Base-by-base conservation (phyloP, 2,113 vertebrate species). In the Rhodinocichla rosea region DNA sequence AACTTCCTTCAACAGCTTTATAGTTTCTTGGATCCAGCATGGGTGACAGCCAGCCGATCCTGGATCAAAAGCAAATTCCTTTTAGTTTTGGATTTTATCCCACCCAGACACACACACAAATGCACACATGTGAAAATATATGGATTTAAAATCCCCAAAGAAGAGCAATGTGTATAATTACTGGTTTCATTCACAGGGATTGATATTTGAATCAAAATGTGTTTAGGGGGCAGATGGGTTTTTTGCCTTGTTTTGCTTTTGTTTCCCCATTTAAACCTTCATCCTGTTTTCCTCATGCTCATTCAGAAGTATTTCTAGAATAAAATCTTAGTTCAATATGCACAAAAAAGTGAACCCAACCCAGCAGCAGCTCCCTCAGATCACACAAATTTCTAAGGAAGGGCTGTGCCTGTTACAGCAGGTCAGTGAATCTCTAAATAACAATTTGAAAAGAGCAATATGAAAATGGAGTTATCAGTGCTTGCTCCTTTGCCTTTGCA, bases 111-210 rank as follows among this genome's bases (percentile, higher is more conserved):
- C 10, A 15, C 18, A 35, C 8, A 55, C 13, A 75, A 30, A 39
- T 55, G 22, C 9, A 32, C 17, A 56, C 11, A 33, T 0, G 1
- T 23, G 22, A 24, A 39, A 26, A 13, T 71, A 12, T 4, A 13
- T 19, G 37, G 10, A 63, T 59, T 76, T 71, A 76, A 86, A 86
- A 42, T 57, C 44, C 53, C 32, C 7, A 37, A 73, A 56, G 1
- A 86, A 30, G 1, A 2, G 1, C 53, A 35, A 5, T 27, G 9
- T 4, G 39, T 60, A 15, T 4, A 60, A 8, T 76, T 56, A 60
- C 7, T 75, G 39, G 5, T 76, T 83, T 45, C 23, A 10, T 64
- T 79, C 23, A 26, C 21, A 45, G 16, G 6, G 22, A n/a, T 5
- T 55, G 22, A 5, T 63, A 42, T 9, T 63, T 75, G 24, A 70